A percentile compares a stretch with the other conserved stretches of the same genome.
These are phyloP conservation scores for Hestina assimilis DNA, from an alignment of 1,140 invertebrate genomes.

Conservation along the genomic window DNA sequence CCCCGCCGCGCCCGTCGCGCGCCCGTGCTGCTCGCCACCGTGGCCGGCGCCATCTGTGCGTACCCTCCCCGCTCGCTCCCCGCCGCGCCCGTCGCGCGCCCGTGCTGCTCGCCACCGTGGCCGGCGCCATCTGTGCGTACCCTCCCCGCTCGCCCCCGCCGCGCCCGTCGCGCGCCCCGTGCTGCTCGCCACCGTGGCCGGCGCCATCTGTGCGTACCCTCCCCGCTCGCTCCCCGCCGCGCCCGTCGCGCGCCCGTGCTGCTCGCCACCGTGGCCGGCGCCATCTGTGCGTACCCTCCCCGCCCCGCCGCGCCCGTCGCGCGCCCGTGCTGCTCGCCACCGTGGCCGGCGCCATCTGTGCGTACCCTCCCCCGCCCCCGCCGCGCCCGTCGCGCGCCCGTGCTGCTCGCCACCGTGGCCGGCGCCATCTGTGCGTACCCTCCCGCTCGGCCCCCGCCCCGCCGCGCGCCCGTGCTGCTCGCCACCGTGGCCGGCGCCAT, in stretches of 20 bases:
- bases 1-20: conserved; percentile 88
- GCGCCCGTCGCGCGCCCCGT: conserved; percentile 92
- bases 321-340: conserved; percentile 89
- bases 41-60: conserved; percentile 58
- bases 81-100: conserved; percentile 89
- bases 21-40: conserved; percentile 88
- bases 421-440: conserved; percentile 54
- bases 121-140: conserved; percentile 94
- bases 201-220: conserved; percentile 51
- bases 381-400: conserved; percentile 90
- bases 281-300: conserved; percentile 95
- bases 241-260: conserved; percentile 91
- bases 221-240: conserved; percentile 93
- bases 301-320: conserved; percentile 91
- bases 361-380: conserved; percentile 94
- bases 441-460: conserved; percentile 81
- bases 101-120: conserved; percentile 85
- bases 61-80: conserved; percentile 88
- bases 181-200: conserved; percentile 80
- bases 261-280: conserved; percentile 84
- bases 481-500: conserved; percentile 62
- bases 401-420: conserved; percentile 82
- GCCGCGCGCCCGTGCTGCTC: conserved; percentile 92
- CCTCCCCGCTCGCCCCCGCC: conserved; percentile 93
- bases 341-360: conserved; percentile 90